These are phyloP conservation scores for Deroplatys truncata DNA, from an alignment of 2,888 invertebrate genomes.

Conservation along the genomic window DNA sequence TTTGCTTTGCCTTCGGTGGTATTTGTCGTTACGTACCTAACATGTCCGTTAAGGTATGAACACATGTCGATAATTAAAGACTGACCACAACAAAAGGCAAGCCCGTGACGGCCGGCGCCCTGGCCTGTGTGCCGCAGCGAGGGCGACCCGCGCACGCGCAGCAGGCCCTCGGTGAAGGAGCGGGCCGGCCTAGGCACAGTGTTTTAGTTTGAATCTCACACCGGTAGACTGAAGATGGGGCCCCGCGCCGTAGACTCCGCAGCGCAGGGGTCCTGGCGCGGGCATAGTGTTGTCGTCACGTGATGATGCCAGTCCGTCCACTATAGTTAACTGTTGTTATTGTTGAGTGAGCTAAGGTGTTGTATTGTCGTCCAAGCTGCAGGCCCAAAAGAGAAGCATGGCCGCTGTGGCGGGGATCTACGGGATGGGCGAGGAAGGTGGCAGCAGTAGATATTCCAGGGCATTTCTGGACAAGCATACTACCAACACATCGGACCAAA, in stretches of 20 bases:
- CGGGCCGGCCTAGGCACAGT: not conserved
- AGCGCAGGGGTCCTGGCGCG: not conserved
- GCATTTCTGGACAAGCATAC: constrained; percentile 28
- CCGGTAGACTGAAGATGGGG: not conserved
- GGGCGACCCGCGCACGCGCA: not conserved
- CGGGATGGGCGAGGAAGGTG: constrained; percentile 71
- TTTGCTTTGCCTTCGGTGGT: too few species aligned
- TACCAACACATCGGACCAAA: constrained; percentile 25
- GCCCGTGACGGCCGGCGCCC: too few species aligned
- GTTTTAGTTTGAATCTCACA: not conserved
- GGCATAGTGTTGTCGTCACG: not conserved
- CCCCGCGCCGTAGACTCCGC: not conserved
- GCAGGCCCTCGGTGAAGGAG: not conserved
- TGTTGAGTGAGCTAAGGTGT: not conserved
- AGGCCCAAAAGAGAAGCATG: constrained; percentile 21
- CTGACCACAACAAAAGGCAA: not conserved
- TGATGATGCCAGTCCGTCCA: not conserved
- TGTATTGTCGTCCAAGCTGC: not conserved
- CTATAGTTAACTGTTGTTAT: not conserved
- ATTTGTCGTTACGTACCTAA: too few species aligned
- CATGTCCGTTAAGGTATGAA: not conserved
- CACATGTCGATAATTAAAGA: not conserved
- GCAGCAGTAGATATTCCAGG: constrained; percentile 38
- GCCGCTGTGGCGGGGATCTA: constrained; percentile 71
- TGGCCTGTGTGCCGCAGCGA: not conserved